Base-by-base conservation (phyloP, 2,888 invertebrate species). In the Chelonus formosanus region DNA sequence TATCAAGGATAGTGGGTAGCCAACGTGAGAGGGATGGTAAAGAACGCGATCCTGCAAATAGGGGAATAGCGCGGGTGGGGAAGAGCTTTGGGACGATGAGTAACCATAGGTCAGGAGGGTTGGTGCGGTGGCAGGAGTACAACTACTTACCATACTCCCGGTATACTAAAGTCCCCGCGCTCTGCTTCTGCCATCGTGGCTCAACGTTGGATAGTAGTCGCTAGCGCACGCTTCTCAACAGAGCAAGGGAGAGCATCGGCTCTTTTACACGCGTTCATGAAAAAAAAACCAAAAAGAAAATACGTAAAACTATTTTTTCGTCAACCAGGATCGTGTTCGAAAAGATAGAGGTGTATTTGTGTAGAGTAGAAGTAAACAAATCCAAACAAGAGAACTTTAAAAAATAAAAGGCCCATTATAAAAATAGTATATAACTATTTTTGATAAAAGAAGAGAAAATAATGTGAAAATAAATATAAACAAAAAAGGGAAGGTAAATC, bases 61-160 rank as follows among this genome's bases (percentile, higher is more conserved):
- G 35, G 65, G 60, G 58, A 53, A 52, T 59, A 52, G 62, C 67
- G 67, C 52, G 63, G 70, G 62, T 50, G 65, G 54, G 62, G 63
- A 64, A 67, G 70, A 67, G 67, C 73, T 71, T 71, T 71, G 70
- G 68, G 72, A 65, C 67, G 74, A 72, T 70, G 70, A 69, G 70
- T 70, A 71, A 48, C 67, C 61, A 53, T 53, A 60, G 60, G 60
- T 65, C 60, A 65, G 66, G 60, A 70, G 71, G 73, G 70, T 63
- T 71, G 73, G 7, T 45, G 67, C 63, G 77, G 76, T 74, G 76
- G 78, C 80, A 78, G 80, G 82, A 80, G 80, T 81, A 79, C 77
- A 81, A 74, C 83, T 83, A 83, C 82, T 83, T 82, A 81, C 80
- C 82, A 82, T 82, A 82, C 79, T 80, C 79, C 78, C 81, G 78